Conservation (phyloP, 1,140 invertebrate species). For the Mizuhopecten yessoensis region DNA sequence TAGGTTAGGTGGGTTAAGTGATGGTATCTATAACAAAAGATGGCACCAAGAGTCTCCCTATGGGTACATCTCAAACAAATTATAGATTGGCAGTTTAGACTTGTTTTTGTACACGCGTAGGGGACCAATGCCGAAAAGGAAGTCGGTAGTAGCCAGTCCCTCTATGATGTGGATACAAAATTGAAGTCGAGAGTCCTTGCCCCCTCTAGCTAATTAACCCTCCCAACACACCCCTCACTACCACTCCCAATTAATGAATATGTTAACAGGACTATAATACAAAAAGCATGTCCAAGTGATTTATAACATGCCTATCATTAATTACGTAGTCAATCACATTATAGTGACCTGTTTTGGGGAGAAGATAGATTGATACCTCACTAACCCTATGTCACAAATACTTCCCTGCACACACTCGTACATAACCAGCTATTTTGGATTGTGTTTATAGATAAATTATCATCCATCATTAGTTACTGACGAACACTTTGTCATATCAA, state of each 20-base stretch:
- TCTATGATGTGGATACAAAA: background rate
- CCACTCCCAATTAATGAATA: background rate
- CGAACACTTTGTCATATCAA: background rate
- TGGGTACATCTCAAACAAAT: background rate
- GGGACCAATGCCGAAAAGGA: background rate
- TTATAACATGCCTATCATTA: background rate
- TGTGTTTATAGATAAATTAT: background rate
- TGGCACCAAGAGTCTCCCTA: background rate
- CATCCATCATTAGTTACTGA: background rate
- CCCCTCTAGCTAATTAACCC: background rate
- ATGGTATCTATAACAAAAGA: constrained; percentile 5
- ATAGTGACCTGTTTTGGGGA: background rate
- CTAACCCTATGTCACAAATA: background rate
- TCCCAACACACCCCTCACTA: background rate
- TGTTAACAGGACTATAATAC: background rate
- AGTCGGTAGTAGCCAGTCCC: background rate
- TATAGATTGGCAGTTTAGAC: background rate
- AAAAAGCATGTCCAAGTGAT: background rate
- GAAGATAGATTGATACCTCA: background rate
- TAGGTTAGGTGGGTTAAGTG: background rate
- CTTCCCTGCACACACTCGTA: background rate
- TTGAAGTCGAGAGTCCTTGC: too few species aligned
- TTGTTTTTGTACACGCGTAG: background rate
- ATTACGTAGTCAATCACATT: background rate
- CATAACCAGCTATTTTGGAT: background rate